Percentiles rank a stretch among this genome's conserved stretches.
Evolutionary conservation across 2,797 vertebrate genomes (phyloP).

Genomic region (Phrynocephalus guinanensis): DNA sequence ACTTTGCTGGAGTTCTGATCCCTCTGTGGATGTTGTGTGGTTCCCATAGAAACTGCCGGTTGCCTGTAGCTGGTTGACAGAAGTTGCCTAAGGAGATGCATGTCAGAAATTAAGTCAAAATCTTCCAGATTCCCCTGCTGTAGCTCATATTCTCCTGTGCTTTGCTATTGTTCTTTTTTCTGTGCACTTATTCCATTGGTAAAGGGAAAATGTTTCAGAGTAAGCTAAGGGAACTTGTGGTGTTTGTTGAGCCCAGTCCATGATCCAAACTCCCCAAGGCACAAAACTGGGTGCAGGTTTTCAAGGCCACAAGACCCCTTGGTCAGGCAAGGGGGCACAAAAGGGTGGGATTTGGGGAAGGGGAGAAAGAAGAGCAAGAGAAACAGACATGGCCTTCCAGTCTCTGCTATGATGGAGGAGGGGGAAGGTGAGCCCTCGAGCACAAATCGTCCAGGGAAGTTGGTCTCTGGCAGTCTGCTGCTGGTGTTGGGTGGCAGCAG

Average conservation of each 20-base stretch:
- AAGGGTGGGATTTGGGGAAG: neutral
- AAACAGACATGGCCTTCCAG: no score
- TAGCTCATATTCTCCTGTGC: neutral
- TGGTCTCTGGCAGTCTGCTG: no score
- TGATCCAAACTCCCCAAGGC: no score
- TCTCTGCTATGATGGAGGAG: no score
- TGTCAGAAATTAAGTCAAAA: slow-evolving; percentile 37
- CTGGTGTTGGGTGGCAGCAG: no score
- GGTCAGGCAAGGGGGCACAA: no score
- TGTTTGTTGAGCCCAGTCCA: neutral
- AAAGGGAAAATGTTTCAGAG: neutral
- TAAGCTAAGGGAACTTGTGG: no score
- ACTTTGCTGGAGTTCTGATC: slow-evolving; percentile 35
- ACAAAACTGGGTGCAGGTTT: no score
- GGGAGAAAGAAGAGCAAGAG: neutral
- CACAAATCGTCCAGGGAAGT: no score
- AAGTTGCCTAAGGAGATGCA: slow-evolving; percentile 37
- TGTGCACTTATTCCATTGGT: neutral
- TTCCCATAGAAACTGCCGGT: slow-evolving; percentile 73
- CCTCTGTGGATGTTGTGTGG: slow-evolving; percentile 42
- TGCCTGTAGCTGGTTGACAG: slow-evolving; percentile 28
- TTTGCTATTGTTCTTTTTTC: neutral
- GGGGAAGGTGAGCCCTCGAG: no score
- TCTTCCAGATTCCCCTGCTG: neutral
- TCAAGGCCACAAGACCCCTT: no score